These are phyloP conservation scores for Drosophila histrio DNA, from an alignment of 2,888 invertebrate genomes.

Conservation along the genomic window DNA sequence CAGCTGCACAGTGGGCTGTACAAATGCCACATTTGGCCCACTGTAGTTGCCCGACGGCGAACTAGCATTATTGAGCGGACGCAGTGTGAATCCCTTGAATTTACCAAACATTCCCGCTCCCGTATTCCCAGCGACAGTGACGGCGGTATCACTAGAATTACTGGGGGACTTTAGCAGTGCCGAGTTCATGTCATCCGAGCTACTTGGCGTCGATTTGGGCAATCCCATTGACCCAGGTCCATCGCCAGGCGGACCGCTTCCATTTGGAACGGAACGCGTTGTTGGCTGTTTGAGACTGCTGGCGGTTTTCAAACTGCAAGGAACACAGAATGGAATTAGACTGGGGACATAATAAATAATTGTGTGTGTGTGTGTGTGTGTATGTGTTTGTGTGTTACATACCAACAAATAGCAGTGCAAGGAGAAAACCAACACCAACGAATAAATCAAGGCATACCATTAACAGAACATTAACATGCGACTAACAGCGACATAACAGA, in stretches of 20 bases:
- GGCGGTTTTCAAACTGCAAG: constrained; percentile 80
- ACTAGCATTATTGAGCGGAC: constrained; percentile 81
- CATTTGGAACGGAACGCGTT: constrained; percentile 54
- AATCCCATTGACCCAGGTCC: constrained; percentile 61
- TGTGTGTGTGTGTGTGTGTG: neutral
- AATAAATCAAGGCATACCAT: neutral
- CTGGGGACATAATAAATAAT: rapidly evolving
- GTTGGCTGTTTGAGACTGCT: constrained; percentile 68
- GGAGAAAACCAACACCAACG: constrained; percentile 47
- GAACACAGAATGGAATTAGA: neutral
- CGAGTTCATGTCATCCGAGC: constrained; percentile 90
- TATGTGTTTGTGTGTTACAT: constrained; percentile 34
- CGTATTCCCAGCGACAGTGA: constrained; percentile 82
- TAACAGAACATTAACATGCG: constrained; percentile 21
- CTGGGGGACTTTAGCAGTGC: constrained; percentile 87
- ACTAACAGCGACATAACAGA: constrained; percentile 27
- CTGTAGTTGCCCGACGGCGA: constrained; percentile 78
- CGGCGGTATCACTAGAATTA: constrained; percentile 85
- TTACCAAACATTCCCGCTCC: constrained; percentile 91
- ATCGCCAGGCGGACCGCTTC: constrained; percentile 52
- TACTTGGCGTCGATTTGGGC: constrained; percentile 86
- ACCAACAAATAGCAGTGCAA: constrained; percentile 35
- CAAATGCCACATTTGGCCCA: constrained; percentile 86
- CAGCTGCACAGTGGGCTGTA: constrained; percentile 82
- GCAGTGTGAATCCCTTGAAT: constrained; percentile 93